Base-by-base conservation (phyloP, 1,140 invertebrate genomes). In the Sogatella furcifera region DNA sequence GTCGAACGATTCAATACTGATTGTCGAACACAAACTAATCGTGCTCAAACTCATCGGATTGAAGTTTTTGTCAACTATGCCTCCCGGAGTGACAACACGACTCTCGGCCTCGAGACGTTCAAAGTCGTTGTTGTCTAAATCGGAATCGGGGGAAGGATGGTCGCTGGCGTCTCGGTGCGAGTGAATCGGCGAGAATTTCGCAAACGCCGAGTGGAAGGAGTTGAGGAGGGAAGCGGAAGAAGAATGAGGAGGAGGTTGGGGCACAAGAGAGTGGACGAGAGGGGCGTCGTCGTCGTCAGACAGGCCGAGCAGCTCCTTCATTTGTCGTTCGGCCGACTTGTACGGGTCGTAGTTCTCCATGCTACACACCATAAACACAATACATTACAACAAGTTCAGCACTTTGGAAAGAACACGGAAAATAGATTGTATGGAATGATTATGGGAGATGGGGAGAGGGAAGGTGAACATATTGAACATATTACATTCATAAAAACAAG, bases 291-390 rank as follows among this genome's bases (percentile, higher is more conserved):
- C 67, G 62, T 72, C 68, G 68, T 74, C 77, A 80, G 49, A 44
- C 10, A 38, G n/a, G 17, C 61, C 55, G 59, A 84, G 75, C 10
- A 85, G 74, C 64, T 86, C 84, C 69, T 82, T 79, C 67, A 86
- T 77, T 71, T 87, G 84, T n/a, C 79, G 77, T 65, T 85, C 82
- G 2, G 84, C 84, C 60, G 79, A 75, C 31, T 81, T 68, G 70
- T 83, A 86, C 38, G 84, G 84, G 71, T 86, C 80, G 70, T 86
- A 86, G 19, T 76, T 74, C 55, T 76, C 65, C 43, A 24, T 14
- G 17, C 60, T 55, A 60, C 59, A 54, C 24, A 54, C n/a, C 28
- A 22, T 22, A 15, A 28, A 17, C 28, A 14, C 14, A 54, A 22
- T 54, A 46, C n/a, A n/a, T n/a, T n/a, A 15, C 8, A 46, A 6